phyloP scores from a whole-genome alignment of 2,888 invertebrate species.

The Campopleginae sp. region DNA sequence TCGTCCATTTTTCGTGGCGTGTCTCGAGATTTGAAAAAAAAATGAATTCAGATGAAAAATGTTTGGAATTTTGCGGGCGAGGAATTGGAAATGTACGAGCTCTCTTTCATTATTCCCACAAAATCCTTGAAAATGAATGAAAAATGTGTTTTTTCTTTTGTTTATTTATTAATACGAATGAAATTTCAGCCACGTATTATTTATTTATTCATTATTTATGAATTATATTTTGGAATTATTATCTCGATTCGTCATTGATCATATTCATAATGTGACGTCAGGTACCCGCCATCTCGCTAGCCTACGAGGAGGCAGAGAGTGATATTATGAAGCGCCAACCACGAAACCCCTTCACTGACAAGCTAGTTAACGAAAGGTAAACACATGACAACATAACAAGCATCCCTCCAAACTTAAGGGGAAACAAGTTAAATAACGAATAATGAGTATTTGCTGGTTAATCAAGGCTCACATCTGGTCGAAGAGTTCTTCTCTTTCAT shows the following conservation, averaged over 20 bases:
- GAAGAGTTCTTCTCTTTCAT: constrained; percentile 57
- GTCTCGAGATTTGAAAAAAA: background rate
- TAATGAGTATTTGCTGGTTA: constrained; percentile 41
- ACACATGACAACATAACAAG: constrained; percentile 77
- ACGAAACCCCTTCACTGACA: constrained; percentile 93
- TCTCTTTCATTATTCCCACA: constrained; percentile 4
- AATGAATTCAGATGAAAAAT: background rate
- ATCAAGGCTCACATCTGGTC: constrained; percentile 64
- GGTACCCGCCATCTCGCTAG: constrained; percentile 94
- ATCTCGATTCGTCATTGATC: constrained; percentile 77
- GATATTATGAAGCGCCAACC: constrained; percentile 95
- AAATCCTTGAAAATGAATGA: constrained; percentile 16
- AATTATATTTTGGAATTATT: constrained; percentile 35
- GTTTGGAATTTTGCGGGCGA: background rate
- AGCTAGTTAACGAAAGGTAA: constrained; percentile 92
- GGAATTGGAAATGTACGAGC: background rate
- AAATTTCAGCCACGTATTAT: constrained; percentile 6
- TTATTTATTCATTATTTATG: constrained; percentile 40
- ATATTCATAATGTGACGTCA: constrained; percentile 83
- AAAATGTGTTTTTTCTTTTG: constrained; percentile 19
- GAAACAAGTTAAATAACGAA: constrained; percentile 12
- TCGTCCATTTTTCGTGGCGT: background rate
- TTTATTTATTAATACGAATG: constrained; percentile 9
- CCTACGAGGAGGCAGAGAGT: constrained; percentile 94
- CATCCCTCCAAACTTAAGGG: constrained; percentile 45